A percentile compares a stretch with the other conserved stretches of the same genome.
Evolutionary conservation across 2,113 vertebrate species (phyloP).

Genomic region (Mormoops blainvillei): DNA sequence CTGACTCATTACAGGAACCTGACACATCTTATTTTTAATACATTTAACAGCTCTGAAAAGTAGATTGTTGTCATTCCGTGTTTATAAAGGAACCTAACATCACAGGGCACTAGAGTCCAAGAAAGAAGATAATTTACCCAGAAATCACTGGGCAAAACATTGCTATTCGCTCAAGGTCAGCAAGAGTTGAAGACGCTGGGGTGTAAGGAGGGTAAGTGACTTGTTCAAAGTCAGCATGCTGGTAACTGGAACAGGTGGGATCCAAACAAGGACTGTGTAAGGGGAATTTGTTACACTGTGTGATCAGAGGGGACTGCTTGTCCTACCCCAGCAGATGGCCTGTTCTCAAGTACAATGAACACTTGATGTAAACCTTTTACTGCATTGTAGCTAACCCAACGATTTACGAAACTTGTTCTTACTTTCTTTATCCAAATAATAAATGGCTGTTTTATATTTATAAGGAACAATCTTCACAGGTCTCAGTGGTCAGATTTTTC

Average conservation of each 20-base stretch:
- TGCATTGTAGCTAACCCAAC: background rate
- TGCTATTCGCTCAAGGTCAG: background rate
- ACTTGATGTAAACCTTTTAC: conserved; percentile 36
- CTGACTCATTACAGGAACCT: background rate
- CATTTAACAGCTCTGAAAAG: background rate
- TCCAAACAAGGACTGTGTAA: background rate
- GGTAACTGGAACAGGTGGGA: background rate
- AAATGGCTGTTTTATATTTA: conserved; percentile 49
- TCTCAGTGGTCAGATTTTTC: background rate
- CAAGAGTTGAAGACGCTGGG: background rate
- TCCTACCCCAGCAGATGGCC: background rate
- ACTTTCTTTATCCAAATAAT: conserved; percentile 27
- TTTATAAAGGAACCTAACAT: background rate
- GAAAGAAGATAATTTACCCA: background rate
- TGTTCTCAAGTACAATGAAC: background rate
- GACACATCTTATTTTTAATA: background rate
- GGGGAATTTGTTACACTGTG: background rate
- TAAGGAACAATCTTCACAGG: background rate
- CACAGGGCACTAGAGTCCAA: background rate
- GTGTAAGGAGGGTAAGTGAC: background rate
- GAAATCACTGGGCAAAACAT: background rate
- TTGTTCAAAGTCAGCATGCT: background rate
- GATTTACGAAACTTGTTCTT: conserved; percentile 42
- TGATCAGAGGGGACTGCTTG: background rate
- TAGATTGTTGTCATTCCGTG: background rate